Evolutionary conservation across 2,888 invertebrate genomes (phyloP), one percentile per base, ranked within the genome.

Genomic region (Acrocyrtus sp.): DNA sequence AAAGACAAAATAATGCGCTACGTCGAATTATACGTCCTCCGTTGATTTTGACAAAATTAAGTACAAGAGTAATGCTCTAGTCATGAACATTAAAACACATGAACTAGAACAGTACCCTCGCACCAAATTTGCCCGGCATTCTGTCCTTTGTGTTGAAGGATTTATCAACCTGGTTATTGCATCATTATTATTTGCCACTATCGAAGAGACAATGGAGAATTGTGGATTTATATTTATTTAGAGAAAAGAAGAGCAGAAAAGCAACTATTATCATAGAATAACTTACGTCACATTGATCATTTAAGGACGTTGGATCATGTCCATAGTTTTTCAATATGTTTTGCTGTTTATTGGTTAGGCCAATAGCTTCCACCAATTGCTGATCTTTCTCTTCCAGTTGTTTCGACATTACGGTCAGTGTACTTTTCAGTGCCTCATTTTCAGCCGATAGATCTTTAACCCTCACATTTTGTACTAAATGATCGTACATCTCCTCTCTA

Each of bases 41-140:
- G 43, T n/a, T 27, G 43, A 26, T n/a, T 6, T 12, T 39, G 17
- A 39, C 17, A 41, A n/a, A 10, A 22, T 65, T 50, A 73, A 72
- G n/a, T 78, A 69, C 70, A 79, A 79, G 75, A 78, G 79, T 79
- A 76, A 78, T 75, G 72, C 75, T 79, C 79, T 79, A 79, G 79
- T 79, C 79, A 76, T 76, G 79, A 70, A 10, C 21, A 53, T 41
- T 15, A 26, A 43, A 6, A 5, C 17, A 67, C 67, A 65, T 51
- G 61, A 67, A 77, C 73, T 51, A 74, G 67, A 68, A 50, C 65
- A 3, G 4, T 74, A 75, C 77, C 26, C 76, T 41, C 61, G 61
- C 22, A 69, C 41, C 21, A 75, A 41, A 72, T 12, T 29, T 21
- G 22, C 62, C 56, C 3, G 26, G 47, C 21, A 10, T 45, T 4